Evolutionary conservation across 2,113 vertebrate species (phyloP).

Genomic region (Apodemus sylvaticus): DNA sequence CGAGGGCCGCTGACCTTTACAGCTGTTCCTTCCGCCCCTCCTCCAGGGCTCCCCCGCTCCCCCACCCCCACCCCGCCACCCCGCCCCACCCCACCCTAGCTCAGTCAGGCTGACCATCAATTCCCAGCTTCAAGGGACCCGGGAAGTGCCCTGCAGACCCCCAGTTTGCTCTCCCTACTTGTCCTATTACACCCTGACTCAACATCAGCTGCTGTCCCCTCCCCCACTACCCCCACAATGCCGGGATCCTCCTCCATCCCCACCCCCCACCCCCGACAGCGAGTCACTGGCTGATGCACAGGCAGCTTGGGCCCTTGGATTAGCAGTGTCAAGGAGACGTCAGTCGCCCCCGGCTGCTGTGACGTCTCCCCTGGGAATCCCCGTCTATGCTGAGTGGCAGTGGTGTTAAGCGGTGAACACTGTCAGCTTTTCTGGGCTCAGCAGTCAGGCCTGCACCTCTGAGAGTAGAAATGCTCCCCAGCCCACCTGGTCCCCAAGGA

Average conservation of each 20-base stretch:
- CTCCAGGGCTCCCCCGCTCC: no score
- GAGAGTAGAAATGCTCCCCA: not conserved
- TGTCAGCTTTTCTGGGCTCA: constrained; percentile 20
- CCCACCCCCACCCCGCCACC: no score
- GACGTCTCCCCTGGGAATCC: constrained; percentile 7
- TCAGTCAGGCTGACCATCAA: not conserved
- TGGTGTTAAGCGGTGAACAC: not conserved
- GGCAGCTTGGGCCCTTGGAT: not conserved
- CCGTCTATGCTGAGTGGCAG: not conserved
- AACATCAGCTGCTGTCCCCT: not conserved
- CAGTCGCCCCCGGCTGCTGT: not conserved
- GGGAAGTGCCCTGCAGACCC: not conserved
- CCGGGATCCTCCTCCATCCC: not conserved
- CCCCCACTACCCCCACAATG: no score
- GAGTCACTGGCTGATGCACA: not conserved
- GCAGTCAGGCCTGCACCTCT: not conserved
- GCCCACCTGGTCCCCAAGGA: not conserved
- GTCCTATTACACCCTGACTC: not conserved
- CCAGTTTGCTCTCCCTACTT: not conserved
- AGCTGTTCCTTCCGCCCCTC: not conserved
- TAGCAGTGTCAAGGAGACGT: not conserved
- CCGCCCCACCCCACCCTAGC: not conserved
- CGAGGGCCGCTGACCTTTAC: constrained; percentile 69
- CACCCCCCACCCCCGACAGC: not conserved
- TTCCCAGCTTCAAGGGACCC: not conserved